Base-by-base conservation (phyloP, 2,797 vertebrate genomes). In the Oreochromis grahami region DNA sequence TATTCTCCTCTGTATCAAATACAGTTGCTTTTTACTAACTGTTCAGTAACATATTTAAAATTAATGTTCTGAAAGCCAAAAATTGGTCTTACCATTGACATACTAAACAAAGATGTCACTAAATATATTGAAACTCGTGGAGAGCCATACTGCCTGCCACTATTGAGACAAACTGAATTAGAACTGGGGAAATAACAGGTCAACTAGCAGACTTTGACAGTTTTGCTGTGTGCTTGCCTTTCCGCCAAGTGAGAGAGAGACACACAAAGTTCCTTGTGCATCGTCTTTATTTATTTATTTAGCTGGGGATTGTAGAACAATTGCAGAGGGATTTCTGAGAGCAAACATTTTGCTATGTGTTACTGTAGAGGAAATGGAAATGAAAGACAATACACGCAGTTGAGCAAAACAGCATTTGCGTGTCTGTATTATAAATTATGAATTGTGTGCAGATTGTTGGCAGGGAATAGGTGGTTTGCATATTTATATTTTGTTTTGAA, bases 391-490 rank as follows among this genome's bases (percentile, higher is more conserved):
- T 50, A 58, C 12, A 15, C 72, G 80, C 41, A 17, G 43, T 21
- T 74, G 68, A 84, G 26, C 26, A 80, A 68, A 65, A 76, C 65
- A 88, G 77, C 82, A 50, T 50, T 74, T 38, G 26, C 7, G 21
- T 72, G 65, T 55, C 55, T 86, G 80, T 55, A 21, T 81, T 34
- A 86, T 93, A 70, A 91, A 92, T 91, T 51, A 91, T 89, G 80
- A 65, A 89, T 89, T 21, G 24, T 72, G 38, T 76, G 80, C 78
- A 86, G 81, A 68, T 80, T 79, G 76, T 77, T 85, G 41, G 15
- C 6, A 3, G 83, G 79, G 43, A 72, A 32, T 5, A 72, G 43
- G 24, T 74, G 24, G 43, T 12, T 74, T 74, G 15, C 43, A 74
- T 50, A 50, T 50, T 74, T 72, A 32, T 19, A 32, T 72, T 72